Conservation (phyloP, 2,113 vertebrate species). For the Murina feae region DNA sequence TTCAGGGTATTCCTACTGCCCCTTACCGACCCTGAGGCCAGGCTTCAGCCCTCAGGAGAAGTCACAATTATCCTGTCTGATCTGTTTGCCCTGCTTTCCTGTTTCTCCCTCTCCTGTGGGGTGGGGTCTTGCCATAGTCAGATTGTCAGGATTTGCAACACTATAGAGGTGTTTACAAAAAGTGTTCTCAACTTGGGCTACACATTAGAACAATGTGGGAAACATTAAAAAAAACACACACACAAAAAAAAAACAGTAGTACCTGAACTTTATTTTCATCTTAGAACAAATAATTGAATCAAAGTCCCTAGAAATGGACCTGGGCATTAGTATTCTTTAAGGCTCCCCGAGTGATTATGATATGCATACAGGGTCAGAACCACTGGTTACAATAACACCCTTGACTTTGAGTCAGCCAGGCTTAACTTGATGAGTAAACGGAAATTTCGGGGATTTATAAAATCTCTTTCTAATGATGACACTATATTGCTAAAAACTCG, state of each 20-base stretch:
- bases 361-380: not conserved
- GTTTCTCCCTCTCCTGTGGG: not conserved
- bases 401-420: not conserved
- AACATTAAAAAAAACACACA: not conserved
- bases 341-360: not conserved
- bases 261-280: not conserved
- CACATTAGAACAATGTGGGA: not conserved
- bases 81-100: not conserved
- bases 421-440: not conserved
- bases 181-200: not conserved
- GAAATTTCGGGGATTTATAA: not conserved
- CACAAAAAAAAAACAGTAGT: too few species aligned
- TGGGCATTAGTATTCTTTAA: not conserved
- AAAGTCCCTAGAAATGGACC: not conserved
- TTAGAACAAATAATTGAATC: not conserved
- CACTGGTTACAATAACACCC: not conserved
- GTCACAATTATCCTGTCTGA: not conserved
- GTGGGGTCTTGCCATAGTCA: not conserved
- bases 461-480: not conserved
- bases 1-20: not conserved
- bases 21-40: not conserved
- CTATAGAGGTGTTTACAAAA: not conserved
- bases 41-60: not conserved
- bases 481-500: not conserved
- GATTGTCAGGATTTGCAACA: not conserved